These are phyloP conservation scores for Oryzaephilus surinamensis DNA, from an alignment of 1,140 invertebrate genomes.

Conservation along the genomic window DNA sequence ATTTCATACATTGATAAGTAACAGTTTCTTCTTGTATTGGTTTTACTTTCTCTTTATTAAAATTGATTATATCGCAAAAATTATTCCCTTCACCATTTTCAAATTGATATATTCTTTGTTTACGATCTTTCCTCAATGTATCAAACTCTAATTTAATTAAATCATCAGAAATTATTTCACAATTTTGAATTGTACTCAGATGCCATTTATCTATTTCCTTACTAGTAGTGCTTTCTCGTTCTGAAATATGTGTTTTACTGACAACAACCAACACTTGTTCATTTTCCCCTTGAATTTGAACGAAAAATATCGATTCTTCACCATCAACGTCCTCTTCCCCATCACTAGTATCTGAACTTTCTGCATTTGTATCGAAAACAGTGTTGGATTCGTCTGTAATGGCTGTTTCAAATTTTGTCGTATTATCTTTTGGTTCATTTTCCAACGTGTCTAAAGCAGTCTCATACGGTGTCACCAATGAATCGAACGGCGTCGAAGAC, in stretches of 20 bases:
- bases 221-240: slow-evolving; percentile 38
- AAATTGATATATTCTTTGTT: slow-evolving; percentile 45
- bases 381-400: too few species aligned
- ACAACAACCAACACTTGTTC: slow-evolving; percentile 21
- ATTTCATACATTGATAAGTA: slow-evolving; percentile 53
- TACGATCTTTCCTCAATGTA: slow-evolving; percentile 44
- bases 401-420: too few species aligned
- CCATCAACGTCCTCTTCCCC: slow-evolving; percentile 21
- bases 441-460: slow-evolving; percentile 9
- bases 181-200: slow-evolving; percentile 44
- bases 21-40: slow-evolving; percentile 42
- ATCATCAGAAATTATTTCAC: slow-evolving; percentile 34
- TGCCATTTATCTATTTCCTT: slow-evolving; percentile 48
- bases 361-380: slow-evolving; percentile 2
- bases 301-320: slow-evolving; percentile 36
- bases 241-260: slow-evolving; percentile 36
- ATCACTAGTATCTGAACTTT: slow-evolving; percentile 13
- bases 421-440: slow-evolving; percentile 5
- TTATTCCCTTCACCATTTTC: slow-evolving; percentile 47
- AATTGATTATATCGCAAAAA: slow-evolving; percentile 25
- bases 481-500: slow-evolving; percentile 19
- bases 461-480: slow-evolving; percentile 2
- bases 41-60: slow-evolving; percentile 33
- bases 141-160: slow-evolving; percentile 49
- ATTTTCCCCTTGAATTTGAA: slow-evolving; percentile 30